Conservation (phyloP, 2,888 invertebrate species). For the Perizoma affinitatum region DNA sequence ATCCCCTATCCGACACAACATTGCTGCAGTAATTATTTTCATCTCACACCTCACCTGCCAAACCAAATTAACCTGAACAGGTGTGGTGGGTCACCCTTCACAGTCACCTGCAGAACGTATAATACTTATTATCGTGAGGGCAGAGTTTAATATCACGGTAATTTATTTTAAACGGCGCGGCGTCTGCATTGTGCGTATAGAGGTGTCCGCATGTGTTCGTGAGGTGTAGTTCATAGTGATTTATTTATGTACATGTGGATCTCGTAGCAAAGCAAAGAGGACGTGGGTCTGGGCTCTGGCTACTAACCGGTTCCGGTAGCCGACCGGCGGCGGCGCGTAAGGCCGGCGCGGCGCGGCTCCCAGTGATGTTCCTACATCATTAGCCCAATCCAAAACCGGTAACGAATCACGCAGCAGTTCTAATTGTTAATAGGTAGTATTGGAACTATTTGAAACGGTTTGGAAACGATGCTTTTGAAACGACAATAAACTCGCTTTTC, state of each 20-base stretch:
- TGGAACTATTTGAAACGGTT: constrained; percentile 25
- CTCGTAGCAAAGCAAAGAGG: constrained; percentile 40
- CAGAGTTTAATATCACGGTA: constrained; percentile 29
- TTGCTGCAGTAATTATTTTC: too few relatives aligned
- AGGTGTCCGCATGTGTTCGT: constrained; percentile 22
- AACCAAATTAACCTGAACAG: too few relatives aligned
- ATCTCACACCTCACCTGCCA: too few relatives aligned
- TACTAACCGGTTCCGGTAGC: constrained; percentile 67
- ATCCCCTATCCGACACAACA: neutral
- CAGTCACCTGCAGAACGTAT: constrained; percentile 37
- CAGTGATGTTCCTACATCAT: constrained; percentile 61
- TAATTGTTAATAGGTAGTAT: constrained; percentile 34
- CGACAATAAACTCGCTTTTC: constrained; percentile 27
- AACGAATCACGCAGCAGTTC: constrained; percentile 40
- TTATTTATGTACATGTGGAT: constrained; percentile 47
- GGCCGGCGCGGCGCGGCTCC: too few relatives aligned
- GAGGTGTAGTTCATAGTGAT: constrained; percentile 34
- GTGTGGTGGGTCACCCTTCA: constrained; percentile 25
- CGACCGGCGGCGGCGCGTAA: constrained; percentile 50
- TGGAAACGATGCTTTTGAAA: constrained; percentile 23
- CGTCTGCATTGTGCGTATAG: constrained; percentile 20
- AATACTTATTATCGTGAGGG: constrained; percentile 36
- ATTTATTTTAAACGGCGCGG: constrained; percentile 33
- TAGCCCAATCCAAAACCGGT: constrained; percentile 68
- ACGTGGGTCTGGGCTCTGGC: constrained; percentile 53